Percentiles rank a stretch among this genome's conserved stretches.
phyloP scores from a whole-genome alignment of 2,888 invertebrate species.

The Drosophila mimica region DNA sequence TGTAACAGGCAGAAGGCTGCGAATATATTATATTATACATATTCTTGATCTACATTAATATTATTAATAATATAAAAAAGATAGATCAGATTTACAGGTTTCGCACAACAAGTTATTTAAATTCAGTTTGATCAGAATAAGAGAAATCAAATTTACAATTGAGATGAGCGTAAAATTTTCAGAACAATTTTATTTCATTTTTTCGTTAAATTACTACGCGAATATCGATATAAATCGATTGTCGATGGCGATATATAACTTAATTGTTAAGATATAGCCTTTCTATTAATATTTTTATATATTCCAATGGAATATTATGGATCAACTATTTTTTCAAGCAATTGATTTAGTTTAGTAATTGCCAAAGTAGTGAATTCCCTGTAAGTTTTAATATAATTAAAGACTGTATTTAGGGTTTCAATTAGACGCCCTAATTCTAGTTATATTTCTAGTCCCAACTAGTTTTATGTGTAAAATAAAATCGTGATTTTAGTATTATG shows the following conservation, averaged over 20 bases:
- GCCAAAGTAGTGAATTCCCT: neutral
- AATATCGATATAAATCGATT: neutral
- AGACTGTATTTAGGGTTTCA: neutral
- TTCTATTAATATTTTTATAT: neutral
- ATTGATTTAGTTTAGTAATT: neutral
- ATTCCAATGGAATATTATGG: no score
- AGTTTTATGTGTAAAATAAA: neutral
- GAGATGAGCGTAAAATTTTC: neutral
- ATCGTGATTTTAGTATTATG: neutral
- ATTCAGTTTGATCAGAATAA: neutral
- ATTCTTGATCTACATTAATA: neutral
- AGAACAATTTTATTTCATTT: neutral
- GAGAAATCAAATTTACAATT: neutral
- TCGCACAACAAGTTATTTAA: neutral
- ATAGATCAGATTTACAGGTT: neutral
- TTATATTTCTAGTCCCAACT: neutral
- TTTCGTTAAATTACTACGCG: neutral
- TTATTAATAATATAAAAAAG: neutral
- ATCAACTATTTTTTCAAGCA: neutral
- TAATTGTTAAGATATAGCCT: accelerated
- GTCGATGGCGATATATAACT: neutral
- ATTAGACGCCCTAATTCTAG: neutral
- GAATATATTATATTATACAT: neutral
- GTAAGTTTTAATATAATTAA: neutral
- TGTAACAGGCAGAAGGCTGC: neutral